Percentiles rank a stretch among this genome's conserved stretches.
Evolutionary conservation across 2,113 vertebrate species (phyloP).

Genomic region (Thymallus thymallus): DNA sequence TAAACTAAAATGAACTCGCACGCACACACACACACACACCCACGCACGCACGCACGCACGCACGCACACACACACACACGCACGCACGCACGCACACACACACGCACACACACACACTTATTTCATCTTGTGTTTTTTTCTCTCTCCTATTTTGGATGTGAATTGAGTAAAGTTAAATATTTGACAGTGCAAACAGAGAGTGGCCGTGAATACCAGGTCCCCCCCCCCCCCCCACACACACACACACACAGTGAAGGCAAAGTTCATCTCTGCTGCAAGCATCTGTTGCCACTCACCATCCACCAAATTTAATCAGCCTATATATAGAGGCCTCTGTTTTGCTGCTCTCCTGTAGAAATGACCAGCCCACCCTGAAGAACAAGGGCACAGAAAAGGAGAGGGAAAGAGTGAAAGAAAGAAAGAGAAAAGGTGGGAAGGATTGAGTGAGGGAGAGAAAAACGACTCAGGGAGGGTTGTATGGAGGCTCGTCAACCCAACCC

Average conservation of each 20-base stretch:
- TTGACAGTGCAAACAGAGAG: constrained; percentile 25
- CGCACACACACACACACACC: background rate
- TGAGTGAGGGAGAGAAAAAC: constrained; percentile 1
- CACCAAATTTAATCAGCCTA: constrained; percentile 49
- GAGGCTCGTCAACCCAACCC: background rate
- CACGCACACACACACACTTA: background rate
- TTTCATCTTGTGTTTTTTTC: background rate
- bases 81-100: too few species aligned
- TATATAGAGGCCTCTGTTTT: constrained; percentile 49
- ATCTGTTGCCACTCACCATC: constrained; percentile 33
- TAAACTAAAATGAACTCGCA: background rate
- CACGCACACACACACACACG: background rate
- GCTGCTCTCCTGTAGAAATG: constrained; percentile 22
- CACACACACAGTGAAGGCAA: constrained; percentile 28
- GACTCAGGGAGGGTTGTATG: background rate
- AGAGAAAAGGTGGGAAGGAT: constrained; percentile 3
- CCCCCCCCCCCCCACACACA: too few species aligned
- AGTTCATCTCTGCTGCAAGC: constrained; percentile 30
- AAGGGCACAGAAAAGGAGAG: background rate
- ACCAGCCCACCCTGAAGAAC: constrained; percentile 16
- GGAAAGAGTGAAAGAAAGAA: background rate
- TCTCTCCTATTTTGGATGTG: background rate
- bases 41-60: too few species aligned
- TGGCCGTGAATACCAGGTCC: constrained; percentile 15
- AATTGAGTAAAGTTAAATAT: constrained; percentile 15